A percentile compares a stretch with the other conserved stretches of the same genome.
These are phyloP conservation scores for Lamellibrachia columna DNA, from an alignment of 2,888 invertebrate species.

Conservation along the genomic window DNA sequence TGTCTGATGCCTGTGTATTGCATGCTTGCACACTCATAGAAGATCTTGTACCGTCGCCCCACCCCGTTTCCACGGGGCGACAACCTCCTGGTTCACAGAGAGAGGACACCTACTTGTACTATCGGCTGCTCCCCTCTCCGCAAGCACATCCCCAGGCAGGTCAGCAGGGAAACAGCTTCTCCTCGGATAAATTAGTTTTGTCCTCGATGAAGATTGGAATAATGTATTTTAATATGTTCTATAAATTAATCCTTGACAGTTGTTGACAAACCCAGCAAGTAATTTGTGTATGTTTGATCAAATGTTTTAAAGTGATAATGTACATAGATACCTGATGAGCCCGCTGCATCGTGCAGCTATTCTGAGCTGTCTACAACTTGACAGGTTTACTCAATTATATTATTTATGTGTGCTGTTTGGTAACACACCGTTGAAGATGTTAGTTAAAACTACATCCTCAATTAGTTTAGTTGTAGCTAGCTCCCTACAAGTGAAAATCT, in stretches of 20 bases:
- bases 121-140: not conserved
- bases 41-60: not conserved
- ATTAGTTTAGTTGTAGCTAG: too few species aligned
- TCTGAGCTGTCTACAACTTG: not conserved
- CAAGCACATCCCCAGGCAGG: not conserved
- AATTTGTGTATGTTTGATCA: not conserved
- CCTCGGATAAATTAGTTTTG: not conserved
- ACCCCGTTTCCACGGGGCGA: not conserved
- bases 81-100: not conserved
- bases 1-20: not conserved
- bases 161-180: not conserved
- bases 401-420: not conserved
- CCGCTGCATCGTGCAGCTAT: not conserved
- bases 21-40: not conserved
- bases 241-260: too few species aligned
- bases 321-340: not conserved
- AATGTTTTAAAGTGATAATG: not conserved
- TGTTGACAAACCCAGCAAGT: too few species aligned
- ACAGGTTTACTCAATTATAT: not conserved
- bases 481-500: too few species aligned
- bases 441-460: not conserved
- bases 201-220: too few species aligned
- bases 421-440: not conserved
- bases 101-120: not conserved
- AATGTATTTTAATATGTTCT: too few species aligned